Conservation (phyloP, 2,888 invertebrate species). For the Yponomeuta sedellus region DNA sequence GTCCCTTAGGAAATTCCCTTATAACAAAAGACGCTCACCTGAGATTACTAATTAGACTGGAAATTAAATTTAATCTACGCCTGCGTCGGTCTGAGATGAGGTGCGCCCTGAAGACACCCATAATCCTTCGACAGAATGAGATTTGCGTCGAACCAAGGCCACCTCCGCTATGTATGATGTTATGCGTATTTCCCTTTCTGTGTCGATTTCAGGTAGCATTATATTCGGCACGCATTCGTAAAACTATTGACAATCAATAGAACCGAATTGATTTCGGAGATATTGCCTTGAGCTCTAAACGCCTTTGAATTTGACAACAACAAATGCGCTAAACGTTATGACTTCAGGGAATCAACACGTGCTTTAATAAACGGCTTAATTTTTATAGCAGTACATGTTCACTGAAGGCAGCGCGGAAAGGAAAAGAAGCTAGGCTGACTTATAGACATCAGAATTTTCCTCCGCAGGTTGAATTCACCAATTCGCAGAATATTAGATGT, state of each 20-base stretch:
- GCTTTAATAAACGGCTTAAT: no score
- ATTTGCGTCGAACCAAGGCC: conserved; percentile 23
- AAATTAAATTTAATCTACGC: conserved; percentile 30
- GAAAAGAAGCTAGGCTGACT: no score
- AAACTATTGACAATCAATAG: no score
- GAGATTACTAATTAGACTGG: conserved; percentile 29
- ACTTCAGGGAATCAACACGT: no score
- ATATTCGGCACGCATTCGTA: background rate
- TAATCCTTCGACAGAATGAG: conserved; percentile 31
- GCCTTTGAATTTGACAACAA: no score
- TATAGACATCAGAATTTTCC: no score
- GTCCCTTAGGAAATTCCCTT: conserved; percentile 17
- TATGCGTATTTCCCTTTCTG: conserved; percentile 22
- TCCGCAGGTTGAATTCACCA: no score
- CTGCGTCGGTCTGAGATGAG: conserved; percentile 26
- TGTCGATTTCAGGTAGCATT: background rate
- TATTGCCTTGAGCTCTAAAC: background rate
- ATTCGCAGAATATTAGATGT: no score
- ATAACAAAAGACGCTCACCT: conserved; percentile 27
- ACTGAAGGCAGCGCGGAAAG: no score
- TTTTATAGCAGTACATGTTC: no score
- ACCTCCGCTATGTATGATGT: conserved; percentile 30
- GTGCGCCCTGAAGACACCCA: conserved; percentile 31
- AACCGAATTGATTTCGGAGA: background rate
- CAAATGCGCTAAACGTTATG: no score